Evolutionary conservation across 2,113 vertebrate genomes (phyloP), one percentile per base, ranked within the genome.

Genomic region (Zosterops lateralis): DNA sequence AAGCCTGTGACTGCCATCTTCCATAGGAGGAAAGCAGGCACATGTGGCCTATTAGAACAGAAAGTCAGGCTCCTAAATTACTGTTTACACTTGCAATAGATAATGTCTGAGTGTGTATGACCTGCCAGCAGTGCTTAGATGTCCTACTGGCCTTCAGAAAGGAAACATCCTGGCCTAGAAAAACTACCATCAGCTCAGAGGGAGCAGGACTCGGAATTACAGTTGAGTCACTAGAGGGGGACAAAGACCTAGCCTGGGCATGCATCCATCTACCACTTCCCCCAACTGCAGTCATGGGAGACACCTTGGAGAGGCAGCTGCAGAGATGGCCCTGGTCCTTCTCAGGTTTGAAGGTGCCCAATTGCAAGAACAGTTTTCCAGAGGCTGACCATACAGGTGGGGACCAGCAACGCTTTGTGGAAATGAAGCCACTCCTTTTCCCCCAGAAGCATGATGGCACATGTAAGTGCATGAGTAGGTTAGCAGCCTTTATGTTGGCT

Each of bases 151-250:
- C 88, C 85, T 88, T 88, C 60, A 62, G 29, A 93, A 90, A 75
- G 60, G 61, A 93, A 92, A 81, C 31, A 76, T 61, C 42, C 62
- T 48, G 68, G 73, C 80, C 92, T 92, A 48, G 82, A 89, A 84
- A 71, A 84, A 64, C 48, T 36, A 58, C 60, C 57, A 4, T 29
- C 44, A 56, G 34, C 45, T 76, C n/a, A 50, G 64, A 92, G 51
- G 48, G 20, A 78, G 26, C 20, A 87, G 90, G 21, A 42, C 56
- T 83, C 0, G 0, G 64, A 58, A 77, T 80, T 90, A 60, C 65
- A 77, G 44, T 78, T 7, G 17, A 90, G 87, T 91, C 95, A 95
- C 95, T 97, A 96, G 95, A 97, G 96, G 96, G 96, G 94, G 95
- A 95, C 95, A 97, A 95, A 97, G 96, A 95, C 90, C 87, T 95